Percentiles rank a stretch among this genome's conserved stretches.
These are phyloP conservation scores for Bembecia ichneumoniformis DNA, from an alignment of 2,888 invertebrate species.

Conservation along the genomic window DNA sequence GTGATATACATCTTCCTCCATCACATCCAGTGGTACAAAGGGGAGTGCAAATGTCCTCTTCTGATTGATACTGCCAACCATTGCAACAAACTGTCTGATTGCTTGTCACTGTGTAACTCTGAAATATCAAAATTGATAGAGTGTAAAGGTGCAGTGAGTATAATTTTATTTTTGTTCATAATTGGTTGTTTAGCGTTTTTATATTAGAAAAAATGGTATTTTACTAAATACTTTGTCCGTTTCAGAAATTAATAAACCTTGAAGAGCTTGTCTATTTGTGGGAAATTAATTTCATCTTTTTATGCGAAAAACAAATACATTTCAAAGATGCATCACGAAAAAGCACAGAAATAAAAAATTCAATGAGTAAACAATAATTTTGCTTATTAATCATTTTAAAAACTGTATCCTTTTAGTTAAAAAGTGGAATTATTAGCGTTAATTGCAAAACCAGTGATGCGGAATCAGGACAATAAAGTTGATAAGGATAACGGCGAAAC, in stretches of 20 bases:
- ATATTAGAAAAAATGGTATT: not conserved
- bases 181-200: not conserved
- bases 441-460: not conserved
- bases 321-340: no score
- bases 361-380: no score
- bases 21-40: conserved; percentile 62
- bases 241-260: no score
- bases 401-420: no score
- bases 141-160: not conserved
- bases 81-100: conserved; percentile 47
- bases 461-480: not conserved
- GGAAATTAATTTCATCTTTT: no score
- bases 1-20: conserved; percentile 51
- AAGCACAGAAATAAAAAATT: no score
- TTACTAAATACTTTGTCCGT: no score
- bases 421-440: no score
- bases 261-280: no score
- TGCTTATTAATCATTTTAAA: no score
- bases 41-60: conserved; percentile 48
- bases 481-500: not conserved
- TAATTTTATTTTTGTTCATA: no score
- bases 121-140: conserved; percentile 15
- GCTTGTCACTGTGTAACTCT: conserved; percentile 31
- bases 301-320: no score
- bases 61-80: conserved; percentile 47